phyloP scores from a whole-genome alignment of 1,140 invertebrate genomes.

The Laupala kohalensis region DNA sequence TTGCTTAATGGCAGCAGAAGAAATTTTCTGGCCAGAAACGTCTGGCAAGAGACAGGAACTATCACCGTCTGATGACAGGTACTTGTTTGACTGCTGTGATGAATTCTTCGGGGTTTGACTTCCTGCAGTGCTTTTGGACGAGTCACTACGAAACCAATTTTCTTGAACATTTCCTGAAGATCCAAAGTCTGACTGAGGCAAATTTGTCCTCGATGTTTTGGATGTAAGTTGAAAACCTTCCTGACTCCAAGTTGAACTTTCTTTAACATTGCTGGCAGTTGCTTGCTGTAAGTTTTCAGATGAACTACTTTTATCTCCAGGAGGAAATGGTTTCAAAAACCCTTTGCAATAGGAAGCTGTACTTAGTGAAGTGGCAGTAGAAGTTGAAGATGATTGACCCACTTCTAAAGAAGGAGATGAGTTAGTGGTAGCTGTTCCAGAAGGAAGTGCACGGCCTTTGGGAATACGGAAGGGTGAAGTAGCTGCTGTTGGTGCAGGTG shows the following conservation, averaged over 20 bases:
- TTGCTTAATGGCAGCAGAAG: constrained; percentile 5
- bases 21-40: not conserved
- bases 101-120: not conserved
- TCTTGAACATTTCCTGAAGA: not conserved
- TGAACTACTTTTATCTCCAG: constrained; percentile 17
- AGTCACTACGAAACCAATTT: not conserved
- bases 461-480: constrained; percentile 43
- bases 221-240: not conserved
- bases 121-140: not conserved
- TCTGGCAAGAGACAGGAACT: not conserved
- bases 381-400: constrained; percentile 20
- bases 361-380: constrained; percentile 25
- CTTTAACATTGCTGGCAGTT: not conserved
- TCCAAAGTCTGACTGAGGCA: not conserved
- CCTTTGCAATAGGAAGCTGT: constrained; percentile 18
- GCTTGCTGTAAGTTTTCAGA: not conserved
- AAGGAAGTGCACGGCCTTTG: constrained; percentile 49
- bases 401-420: constrained; percentile 1
- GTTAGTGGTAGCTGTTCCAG: constrained; percentile 28
- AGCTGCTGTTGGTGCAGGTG: constrained; percentile 2
- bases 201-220: not conserved
- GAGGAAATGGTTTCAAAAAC: constrained; percentile 39
- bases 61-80: not conserved
- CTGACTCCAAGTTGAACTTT: not conserved
- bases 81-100: not conserved